Conservation (phyloP, 2,113 vertebrate genomes). For the Rhineura floridana region DNA sequence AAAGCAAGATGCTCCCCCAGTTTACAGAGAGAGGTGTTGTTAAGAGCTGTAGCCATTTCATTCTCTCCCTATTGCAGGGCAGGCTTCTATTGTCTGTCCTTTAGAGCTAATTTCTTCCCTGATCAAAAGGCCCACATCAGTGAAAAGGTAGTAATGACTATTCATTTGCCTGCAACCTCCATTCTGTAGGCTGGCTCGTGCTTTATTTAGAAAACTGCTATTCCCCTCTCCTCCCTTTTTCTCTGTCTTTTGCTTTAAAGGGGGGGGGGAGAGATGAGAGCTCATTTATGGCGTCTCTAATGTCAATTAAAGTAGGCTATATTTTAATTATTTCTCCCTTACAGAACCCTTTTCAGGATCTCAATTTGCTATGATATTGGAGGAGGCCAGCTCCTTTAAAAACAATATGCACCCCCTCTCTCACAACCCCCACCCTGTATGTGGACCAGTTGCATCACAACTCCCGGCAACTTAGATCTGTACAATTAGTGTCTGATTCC, state of each 20-base stretch:
- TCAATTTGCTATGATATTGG: conserved; percentile 76
- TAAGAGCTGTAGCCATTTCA: conserved; percentile 82
- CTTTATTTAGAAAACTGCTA: conserved; percentile 84
- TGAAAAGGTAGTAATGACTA: conserved; percentile 88
- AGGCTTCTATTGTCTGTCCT: conserved; percentile 84
- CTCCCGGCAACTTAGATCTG: conserved; percentile 76
- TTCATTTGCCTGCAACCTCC: conserved; percentile 82
- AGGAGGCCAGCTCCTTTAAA: conserved; percentile 55
- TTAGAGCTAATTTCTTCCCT: conserved; percentile 85
- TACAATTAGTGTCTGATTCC: conserved; percentile 74
- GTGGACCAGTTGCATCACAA: conserved; percentile 72
- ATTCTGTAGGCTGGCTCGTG: conserved; percentile 74
- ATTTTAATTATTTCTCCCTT: conserved; percentile 84
- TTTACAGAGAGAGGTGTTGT: conserved; percentile 87
- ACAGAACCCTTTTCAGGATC: conserved; percentile 81
- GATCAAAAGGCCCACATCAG: conserved; percentile 84
- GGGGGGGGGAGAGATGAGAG: conserved; percentile 50
- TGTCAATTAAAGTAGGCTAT: conserved; percentile 85
- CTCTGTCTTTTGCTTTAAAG: background rate
- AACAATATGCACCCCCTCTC: conserved; percentile 69
- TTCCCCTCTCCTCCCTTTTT: conserved; percentile 64
- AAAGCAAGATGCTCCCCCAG: conserved; percentile 79
- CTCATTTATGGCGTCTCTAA: conserved; percentile 84
- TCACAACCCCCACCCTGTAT: conserved; percentile 61
- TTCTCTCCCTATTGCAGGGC: conserved; percentile 85